Evolutionary conservation across 2,888 invertebrate genomes (phyloP).

Genomic region (Coenonympha arcania): DNA sequence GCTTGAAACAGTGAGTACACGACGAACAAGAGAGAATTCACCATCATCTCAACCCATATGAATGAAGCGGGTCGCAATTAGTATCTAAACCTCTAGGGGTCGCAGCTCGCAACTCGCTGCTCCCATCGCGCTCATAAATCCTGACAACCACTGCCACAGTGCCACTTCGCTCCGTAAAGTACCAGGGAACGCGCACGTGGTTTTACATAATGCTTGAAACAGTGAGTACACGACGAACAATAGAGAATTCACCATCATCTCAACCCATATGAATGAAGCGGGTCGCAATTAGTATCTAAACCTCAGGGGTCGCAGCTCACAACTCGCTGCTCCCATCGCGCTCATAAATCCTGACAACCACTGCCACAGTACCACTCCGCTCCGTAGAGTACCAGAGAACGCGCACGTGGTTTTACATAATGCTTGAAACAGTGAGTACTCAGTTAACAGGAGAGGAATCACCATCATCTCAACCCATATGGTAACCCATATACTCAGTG

Average conservation of each 20-base stretch:
- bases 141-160: conserved; percentile 15
- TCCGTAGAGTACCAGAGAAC: conserved; percentile 3
- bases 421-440: conserved; percentile 14
- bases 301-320: conserved; percentile 22
- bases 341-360: conserved; percentile 24
- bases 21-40: too few species aligned
- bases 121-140: conserved; percentile 25
- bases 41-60: too few species aligned
- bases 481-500: too few species aligned
- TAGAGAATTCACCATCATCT: too few species aligned
- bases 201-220: conserved; percentile 20
- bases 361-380: too few species aligned
- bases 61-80: conserved; percentile 25
- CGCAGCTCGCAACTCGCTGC: conserved; percentile 18
- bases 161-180: too few species aligned
- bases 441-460: too few species aligned
- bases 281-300: conserved; percentile 27
- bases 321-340: conserved; percentile 20
- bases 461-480: too few species aligned
- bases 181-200: conserved; percentile 17
- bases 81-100: conserved; percentile 24
- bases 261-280: too few species aligned
- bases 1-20: conserved; percentile 14
- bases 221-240: conserved; percentile 15
- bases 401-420: conserved; percentile 24